phyloP scores from a whole-genome alignment of 2,888 invertebrate genomes.

The Dorcus parallelipipedus region DNA sequence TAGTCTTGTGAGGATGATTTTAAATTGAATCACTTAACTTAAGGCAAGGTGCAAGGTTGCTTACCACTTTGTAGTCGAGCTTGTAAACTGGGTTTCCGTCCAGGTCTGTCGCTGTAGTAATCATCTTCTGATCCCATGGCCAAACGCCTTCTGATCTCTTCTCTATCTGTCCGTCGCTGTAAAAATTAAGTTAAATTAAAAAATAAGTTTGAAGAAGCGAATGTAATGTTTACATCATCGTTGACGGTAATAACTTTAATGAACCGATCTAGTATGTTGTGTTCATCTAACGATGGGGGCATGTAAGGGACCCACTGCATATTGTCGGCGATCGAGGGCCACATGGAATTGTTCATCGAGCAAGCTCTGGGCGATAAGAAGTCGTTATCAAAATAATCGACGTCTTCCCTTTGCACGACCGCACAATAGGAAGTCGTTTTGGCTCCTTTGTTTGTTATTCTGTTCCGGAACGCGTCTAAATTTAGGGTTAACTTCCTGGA shows the following conservation, averaged over 20 bases:
- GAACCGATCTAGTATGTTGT: slow-evolving; percentile 57
- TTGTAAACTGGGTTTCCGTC: slow-evolving; percentile 83
- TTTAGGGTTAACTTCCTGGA: slow-evolving; percentile 42
- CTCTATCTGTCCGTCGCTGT: slow-evolving; percentile 86
- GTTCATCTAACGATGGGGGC: slow-evolving; percentile 50
- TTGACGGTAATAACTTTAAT: slow-evolving; percentile 54
- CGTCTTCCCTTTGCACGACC: slow-evolving; percentile 37
- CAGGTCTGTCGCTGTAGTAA: slow-evolving; percentile 67
- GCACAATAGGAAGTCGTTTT: slow-evolving; percentile 41
- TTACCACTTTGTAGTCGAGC: slow-evolving; percentile 81
- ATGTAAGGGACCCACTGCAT: slow-evolving; percentile 49
- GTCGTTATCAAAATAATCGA: slow-evolving; percentile 44
- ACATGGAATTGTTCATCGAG: slow-evolving; percentile 52
- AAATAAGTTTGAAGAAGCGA: not conserved
- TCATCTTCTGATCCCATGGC: slow-evolving; percentile 82
- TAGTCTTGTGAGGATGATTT: no score
- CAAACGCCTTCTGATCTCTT: slow-evolving; percentile 83
- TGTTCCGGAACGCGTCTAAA: slow-evolving; percentile 41
- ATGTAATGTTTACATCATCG: slow-evolving; percentile 41
- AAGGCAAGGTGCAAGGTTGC: slow-evolving; percentile 29
- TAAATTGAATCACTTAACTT: no score
- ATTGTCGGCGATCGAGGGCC: slow-evolving; percentile 52
- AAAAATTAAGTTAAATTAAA: slow-evolving; percentile 37
- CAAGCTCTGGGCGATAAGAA: slow-evolving; percentile 58
- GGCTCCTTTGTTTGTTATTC: slow-evolving; percentile 39